Percentiles rank a stretch among this genome's conserved stretches.
These are phyloP conservation scores for Nasonia vitripennis DNA, from an alignment of 1,140 invertebrate species.

Conservation along the genomic window DNA sequence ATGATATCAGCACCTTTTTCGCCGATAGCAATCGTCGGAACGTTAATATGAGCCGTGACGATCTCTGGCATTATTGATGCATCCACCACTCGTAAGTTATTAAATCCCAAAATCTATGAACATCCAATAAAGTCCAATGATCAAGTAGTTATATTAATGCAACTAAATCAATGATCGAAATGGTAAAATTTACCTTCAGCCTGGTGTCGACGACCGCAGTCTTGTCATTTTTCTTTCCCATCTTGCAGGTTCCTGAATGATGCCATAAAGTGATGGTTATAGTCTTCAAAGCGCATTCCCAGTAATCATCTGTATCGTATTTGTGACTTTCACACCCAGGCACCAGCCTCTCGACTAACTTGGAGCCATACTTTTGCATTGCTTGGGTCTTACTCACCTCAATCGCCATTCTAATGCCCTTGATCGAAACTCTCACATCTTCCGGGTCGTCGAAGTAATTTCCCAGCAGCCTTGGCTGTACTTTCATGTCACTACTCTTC, in stretches of 20 bases:
- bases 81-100: too few species aligned
- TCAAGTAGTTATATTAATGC: too few species aligned
- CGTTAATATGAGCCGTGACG: too few species aligned
- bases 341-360: background rate
- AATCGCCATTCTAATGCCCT: background rate
- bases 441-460: background rate
- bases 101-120: too few species aligned
- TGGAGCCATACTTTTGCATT: background rate
- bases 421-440: background rate
- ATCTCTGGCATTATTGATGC: too few species aligned
- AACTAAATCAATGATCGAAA: too few species aligned
- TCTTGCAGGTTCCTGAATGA: slow-evolving; percentile 1
- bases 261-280: background rate
- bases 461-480: background rate
- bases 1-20: too few species aligned
- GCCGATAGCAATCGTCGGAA: too few species aligned
- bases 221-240: background rate
- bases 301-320: background rate
- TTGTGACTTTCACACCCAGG: background rate
- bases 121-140: too few species aligned
- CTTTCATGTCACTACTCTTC: background rate
- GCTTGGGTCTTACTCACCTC: background rate
- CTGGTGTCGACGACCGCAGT: background rate
- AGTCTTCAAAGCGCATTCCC: slow-evolving; percentile 14
- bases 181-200: too few species aligned